Percentiles rank a stretch among this genome's conserved stretches.
These are phyloP conservation scores for Kradibia gibbosae DNA, from an alignment of 1,140 invertebrate species.

Conservation along the genomic window DNA sequence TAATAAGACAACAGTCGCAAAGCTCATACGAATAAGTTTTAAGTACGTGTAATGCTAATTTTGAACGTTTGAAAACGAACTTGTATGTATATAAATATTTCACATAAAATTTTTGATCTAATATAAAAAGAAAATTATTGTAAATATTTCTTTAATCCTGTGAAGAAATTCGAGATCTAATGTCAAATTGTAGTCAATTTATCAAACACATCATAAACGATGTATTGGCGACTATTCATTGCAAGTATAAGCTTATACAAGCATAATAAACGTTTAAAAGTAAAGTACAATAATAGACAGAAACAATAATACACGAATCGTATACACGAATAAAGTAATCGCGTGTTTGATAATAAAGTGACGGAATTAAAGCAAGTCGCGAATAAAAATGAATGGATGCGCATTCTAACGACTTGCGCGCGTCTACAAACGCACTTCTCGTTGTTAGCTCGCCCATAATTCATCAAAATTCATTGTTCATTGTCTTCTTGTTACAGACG, in stretches of 20 bases:
- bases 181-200: no score
- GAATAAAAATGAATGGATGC: not conserved
- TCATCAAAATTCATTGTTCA: constrained; percentile 58
- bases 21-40: not conserved
- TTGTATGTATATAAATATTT: not conserved
- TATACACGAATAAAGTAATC: no score
- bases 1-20: not conserved
- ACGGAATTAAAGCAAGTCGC: not conserved
- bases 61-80: not conserved
- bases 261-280: no score
- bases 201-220: no score
- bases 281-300: no score
- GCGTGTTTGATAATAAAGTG: not conserved
- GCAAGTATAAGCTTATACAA: no score
- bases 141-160: no score
- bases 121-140: no score
- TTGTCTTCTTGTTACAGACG: constrained; percentile 33
- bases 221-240: no score
- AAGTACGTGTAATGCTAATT: not conserved
- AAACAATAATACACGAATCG: no score
- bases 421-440: not conserved
- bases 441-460: constrained; percentile 39
- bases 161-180: no score
- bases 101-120: not conserved
- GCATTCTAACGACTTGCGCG: not conserved